Base-by-base conservation (phyloP, 1,140 invertebrate genomes). In the Chironomus striatipennis region DNA sequence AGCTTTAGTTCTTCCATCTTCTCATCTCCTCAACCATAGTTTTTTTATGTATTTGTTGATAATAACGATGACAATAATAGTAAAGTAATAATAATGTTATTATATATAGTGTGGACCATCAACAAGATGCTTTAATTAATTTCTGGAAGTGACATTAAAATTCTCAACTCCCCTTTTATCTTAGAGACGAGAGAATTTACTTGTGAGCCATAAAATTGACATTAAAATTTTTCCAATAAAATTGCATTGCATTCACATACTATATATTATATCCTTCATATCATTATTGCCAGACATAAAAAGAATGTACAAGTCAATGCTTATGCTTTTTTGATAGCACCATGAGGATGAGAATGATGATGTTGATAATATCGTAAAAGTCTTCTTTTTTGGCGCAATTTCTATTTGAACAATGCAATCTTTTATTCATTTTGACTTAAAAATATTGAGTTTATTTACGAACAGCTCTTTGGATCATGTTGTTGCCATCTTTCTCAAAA, bases 81-180 rank as follows among this genome's bases (percentile, higher is more conserved):
- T 57, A n/a, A 57, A n/a, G n/a, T n/a, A n/a, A 57, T 57, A 57
- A 57, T 57, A n/a, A n/a, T n/a, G n/a, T n/a, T n/a, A n/a, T n/a
- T 57, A 57, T 47, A 47, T 9, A 47, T 57, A n/a, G 47, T 57
- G 47, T 57, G 47, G 47, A 57, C 47, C 47, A 57, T 57, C 47
- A 57, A 57, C 47, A 57, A 57, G 47, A 57, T 57, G 47, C 47
- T 57, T 57, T 57, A 57, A 57, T 57, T 57, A 57, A 57, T 57
- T 57, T 57, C 47, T 57, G 47, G 47, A 57, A 57, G 47, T 57
- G 47, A 57, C 47, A 57, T 57, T 57, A 57, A 57, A 57, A n/a
- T 57, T 57, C 47, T 34, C 24, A 34, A 34, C 24, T 47, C 15
- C 47, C n/a, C n/a, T n/a, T 57, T 57, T 57, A 57, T 57, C 12